A percentile compares a stretch with the other conserved stretches of the same genome.
These are phyloP conservation scores for Amazona finschi DNA, from an alignment of 2,797 vertebrate genomes.

Conservation along the genomic window DNA sequence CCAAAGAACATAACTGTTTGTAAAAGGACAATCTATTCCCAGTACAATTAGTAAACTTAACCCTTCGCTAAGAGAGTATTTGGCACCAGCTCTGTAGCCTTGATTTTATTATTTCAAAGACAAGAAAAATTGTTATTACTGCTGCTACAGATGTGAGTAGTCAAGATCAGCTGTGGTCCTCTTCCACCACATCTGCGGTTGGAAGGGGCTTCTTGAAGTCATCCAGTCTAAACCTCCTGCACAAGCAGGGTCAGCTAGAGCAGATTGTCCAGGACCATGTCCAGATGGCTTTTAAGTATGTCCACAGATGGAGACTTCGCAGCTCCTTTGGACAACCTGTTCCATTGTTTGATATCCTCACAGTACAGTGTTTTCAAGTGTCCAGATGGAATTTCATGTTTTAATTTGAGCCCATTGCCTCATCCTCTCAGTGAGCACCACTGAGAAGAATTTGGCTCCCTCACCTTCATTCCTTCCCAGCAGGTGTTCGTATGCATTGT, in stretches of 20 bases:
- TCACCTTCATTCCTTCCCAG: background rate
- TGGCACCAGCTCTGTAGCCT: background rate
- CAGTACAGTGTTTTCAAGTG: background rate
- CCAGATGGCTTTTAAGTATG: background rate
- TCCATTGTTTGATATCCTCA: background rate
- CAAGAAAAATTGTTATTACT: conserved; percentile 13
- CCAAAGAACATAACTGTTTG: background rate
- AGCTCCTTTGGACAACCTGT: background rate
- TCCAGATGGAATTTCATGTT: background rate
- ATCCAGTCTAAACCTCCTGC: background rate
- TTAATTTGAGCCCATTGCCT: background rate
- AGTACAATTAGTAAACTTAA: background rate
- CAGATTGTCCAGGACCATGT: background rate
- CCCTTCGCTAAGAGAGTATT: background rate
- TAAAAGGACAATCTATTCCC: background rate
- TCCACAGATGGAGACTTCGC: background rate
- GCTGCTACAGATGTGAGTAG: background rate
- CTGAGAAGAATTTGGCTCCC: background rate
- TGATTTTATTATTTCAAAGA: background rate
- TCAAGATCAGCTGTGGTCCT: background rate
- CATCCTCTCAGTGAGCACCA: background rate
- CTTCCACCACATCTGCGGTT: background rate
- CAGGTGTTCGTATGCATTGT: background rate
- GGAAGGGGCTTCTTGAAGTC: background rate
- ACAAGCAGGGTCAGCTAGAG: background rate